Evolutionary conservation across 1,140 invertebrate genomes (phyloP).

Genomic region (Drosophila ambigua): DNA sequence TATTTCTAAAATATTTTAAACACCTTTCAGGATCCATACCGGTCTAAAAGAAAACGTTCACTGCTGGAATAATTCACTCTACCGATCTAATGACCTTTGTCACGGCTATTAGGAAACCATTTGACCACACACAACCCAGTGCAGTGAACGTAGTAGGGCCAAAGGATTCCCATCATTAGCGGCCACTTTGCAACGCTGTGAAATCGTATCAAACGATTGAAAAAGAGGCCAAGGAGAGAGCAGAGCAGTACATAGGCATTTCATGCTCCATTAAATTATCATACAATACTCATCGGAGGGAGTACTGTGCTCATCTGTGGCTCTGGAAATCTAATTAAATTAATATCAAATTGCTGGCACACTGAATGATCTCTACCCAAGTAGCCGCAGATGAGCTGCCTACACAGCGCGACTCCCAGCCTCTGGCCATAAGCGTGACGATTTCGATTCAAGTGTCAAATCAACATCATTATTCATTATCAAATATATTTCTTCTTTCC

Average conservation of each 20-base stretch:
- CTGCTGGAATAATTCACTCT: not conserved
- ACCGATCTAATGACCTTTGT: constrained; percentile 52
- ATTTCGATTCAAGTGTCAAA: constrained; percentile 74
- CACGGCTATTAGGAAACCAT: constrained; percentile 57
- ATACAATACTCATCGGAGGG: constrained; percentile 31
- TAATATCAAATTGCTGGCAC: constrained; percentile 53
- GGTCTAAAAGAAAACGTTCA: too few relatives aligned
- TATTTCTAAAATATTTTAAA: too few relatives aligned
- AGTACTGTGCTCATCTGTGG: constrained; percentile 3
- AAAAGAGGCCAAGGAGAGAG: constrained; percentile 2
- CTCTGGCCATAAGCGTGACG: constrained; percentile 58
- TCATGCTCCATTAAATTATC: constrained; percentile 79
- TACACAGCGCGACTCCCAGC: constrained; percentile 39
- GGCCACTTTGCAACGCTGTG: constrained; percentile 54
- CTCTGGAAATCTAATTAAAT: constrained; percentile 73
- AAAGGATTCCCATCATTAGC: constrained; percentile 60
- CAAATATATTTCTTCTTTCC: constrained; percentile 65
- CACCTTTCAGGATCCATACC: too few relatives aligned
- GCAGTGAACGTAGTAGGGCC: constrained; percentile 8
- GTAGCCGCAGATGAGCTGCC: constrained; percentile 58
- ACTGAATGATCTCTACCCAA: constrained; percentile 45
- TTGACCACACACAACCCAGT: constrained; percentile 58
- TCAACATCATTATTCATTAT: constrained; percentile 83
- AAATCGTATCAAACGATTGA: constrained; percentile 33
- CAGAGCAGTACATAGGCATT: constrained; percentile 29